Evolutionary conservation across 2,888 invertebrate species (phyloP).

Genomic region (Macaria notata): DNA sequence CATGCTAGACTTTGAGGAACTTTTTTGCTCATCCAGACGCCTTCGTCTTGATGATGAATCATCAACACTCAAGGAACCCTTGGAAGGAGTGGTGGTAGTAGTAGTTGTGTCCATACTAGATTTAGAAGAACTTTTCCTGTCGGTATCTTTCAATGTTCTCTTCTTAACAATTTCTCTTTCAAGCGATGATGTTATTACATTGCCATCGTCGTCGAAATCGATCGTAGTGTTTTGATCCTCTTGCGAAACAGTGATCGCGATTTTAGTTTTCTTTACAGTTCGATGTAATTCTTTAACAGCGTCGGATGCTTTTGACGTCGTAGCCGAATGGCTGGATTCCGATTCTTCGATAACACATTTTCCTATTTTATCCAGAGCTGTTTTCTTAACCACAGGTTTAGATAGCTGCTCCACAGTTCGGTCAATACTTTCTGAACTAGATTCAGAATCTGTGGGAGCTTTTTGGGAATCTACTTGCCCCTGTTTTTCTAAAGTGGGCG

Average conservation of each 20-base stretch:
- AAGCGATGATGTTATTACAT: constrained; percentile 73
- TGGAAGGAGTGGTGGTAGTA: constrained; percentile 74
- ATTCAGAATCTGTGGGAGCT: constrained; percentile 83
- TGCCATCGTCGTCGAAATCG: constrained; percentile 77
- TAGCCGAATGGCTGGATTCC: constrained; percentile 83
- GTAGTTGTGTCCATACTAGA: constrained; percentile 82
- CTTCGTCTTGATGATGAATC: constrained; percentile 75
- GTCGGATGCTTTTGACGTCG: constrained; percentile 76
- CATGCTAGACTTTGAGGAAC: constrained; percentile 84
- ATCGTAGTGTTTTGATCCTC: constrained; percentile 80
- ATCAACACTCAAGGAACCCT: constrained; percentile 77
- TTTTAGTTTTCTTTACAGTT: constrained; percentile 76
- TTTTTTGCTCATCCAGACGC: constrained; percentile 75
- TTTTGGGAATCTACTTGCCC: constrained; percentile 79
- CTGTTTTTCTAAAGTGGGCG: constrained; percentile 84
- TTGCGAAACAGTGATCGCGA: constrained; percentile 79
- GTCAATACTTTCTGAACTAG: constrained; percentile 79
- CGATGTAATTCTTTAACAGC: constrained; percentile 73
- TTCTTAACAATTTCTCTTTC: constrained; percentile 71
- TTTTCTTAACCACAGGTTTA: constrained; percentile 74
- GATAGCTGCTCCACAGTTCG: constrained; percentile 74
- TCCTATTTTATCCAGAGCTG: constrained; percentile 67
- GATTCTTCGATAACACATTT: constrained; percentile 80
- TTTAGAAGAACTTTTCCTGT: constrained; percentile 81
- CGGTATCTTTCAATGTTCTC: constrained; percentile 68